phyloP scores from a whole-genome alignment of 2,888 invertebrate genomes.

The Pycnomerus fuliginosus region DNA sequence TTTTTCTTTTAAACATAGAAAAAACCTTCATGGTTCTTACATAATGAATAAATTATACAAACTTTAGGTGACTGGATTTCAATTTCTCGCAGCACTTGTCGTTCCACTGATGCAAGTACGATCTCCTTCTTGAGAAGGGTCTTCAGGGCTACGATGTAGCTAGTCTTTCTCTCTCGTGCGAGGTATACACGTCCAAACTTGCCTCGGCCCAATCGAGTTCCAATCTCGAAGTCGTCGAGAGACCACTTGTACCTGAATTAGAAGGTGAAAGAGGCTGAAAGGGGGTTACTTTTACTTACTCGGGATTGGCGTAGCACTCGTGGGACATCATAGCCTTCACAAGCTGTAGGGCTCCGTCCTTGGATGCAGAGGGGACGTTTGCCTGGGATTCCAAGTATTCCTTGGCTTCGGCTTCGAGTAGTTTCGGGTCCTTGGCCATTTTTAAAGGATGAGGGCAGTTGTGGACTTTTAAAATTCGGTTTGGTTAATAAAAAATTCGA shows the following conservation, averaged over 20 bases:
- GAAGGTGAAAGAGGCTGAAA: too few relatives aligned
- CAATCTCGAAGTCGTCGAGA: conserved; percentile 82
- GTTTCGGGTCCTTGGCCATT: too few relatives aligned
- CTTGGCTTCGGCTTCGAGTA: too few relatives aligned
- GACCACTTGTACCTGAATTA: conserved; percentile 74
- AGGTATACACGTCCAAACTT: conserved; percentile 93
- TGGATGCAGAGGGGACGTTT: too few relatives aligned
- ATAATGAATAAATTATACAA: too few relatives aligned
- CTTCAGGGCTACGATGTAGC: conserved; percentile 76
- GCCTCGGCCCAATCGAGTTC: conserved; percentile 83
- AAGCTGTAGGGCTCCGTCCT: conserved; percentile 46
- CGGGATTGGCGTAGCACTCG: conserved; percentile 59
- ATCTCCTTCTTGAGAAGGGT: conserved; percentile 83
- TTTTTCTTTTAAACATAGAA: too few relatives aligned
- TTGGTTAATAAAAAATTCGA: too few relatives aligned
- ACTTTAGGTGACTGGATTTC: conserved; percentile 92
- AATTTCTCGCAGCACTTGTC: conserved; percentile 86
- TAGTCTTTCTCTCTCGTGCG: conserved; percentile 77
- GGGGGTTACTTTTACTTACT: too few relatives aligned
- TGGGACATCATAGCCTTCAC: conserved; percentile 59
- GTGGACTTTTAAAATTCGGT: too few relatives aligned
- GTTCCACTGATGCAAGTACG: conserved; percentile 70
- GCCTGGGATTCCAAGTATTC: too few relatives aligned
- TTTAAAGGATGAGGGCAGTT: too few relatives aligned
- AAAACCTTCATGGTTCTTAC: too few relatives aligned